Percentiles rank a stretch among this genome's conserved stretches.
Evolutionary conservation across 2,797 vertebrate species (phyloP).

Genomic region (Netta rufina): DNA sequence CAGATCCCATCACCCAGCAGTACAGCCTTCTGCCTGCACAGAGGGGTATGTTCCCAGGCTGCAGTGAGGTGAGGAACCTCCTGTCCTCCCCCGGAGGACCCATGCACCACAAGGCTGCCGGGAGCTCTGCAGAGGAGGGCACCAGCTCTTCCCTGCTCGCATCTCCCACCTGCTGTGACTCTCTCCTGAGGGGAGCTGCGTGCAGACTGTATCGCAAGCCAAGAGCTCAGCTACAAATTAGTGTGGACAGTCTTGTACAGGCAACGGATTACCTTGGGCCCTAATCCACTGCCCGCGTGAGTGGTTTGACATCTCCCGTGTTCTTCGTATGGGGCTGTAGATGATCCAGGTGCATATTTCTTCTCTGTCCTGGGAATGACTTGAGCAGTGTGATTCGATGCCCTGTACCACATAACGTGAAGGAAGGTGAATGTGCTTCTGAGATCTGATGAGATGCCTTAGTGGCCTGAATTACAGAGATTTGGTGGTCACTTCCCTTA

Average conservation of each 20-base stretch:
- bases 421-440: neutral
- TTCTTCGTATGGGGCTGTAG: neutral
- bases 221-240: neutral
- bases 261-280: neutral
- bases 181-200: neutral
- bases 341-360: neutral
- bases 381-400: neutral
- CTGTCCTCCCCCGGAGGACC: neutral
- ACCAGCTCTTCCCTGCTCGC: neutral
- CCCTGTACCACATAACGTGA: neutral
- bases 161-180: neutral
- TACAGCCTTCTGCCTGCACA: neutral
- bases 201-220: neutral
- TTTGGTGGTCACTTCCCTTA: neutral
- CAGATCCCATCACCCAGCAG: neutral
- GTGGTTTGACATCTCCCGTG: neutral
- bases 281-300: neutral
- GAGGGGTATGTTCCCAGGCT: neutral
- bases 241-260: neutral
- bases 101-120: rapidly evolving
- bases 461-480: neutral
- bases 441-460: neutral
- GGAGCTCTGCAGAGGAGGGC: neutral
- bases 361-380: neutral
- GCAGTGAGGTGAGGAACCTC: neutral